Percentiles rank a stretch among this genome's conserved stretches.
These are phyloP conservation scores for Vultur gryphus DNA, from an alignment of 2,797 vertebrate species.

Conservation along the genomic window DNA sequence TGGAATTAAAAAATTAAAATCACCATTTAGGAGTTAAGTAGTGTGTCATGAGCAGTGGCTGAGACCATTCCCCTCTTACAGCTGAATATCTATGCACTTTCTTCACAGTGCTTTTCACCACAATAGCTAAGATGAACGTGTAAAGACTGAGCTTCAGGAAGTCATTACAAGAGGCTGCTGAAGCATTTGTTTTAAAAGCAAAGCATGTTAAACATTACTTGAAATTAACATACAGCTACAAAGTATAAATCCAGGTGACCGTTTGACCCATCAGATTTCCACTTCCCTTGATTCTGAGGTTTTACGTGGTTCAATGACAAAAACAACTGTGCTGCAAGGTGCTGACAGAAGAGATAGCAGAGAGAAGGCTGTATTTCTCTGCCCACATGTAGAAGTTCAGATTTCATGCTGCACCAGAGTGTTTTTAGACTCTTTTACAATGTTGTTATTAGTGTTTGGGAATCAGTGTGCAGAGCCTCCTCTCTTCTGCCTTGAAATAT, in stretches of 20 bases:
- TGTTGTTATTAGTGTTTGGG: not conserved
- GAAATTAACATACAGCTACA: not conserved
- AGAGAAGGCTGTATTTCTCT: not conserved
- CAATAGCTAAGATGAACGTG: fast-evolving
- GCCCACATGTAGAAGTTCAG: not conserved
- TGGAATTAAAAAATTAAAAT: not conserved
- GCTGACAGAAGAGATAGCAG: not conserved
- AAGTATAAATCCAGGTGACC: not conserved
- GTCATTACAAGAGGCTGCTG: not conserved
- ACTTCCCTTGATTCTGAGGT: not conserved
- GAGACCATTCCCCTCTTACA: not conserved
- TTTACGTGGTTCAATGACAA: not conserved
- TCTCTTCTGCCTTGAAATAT: not conserved
- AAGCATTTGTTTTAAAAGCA: not conserved
- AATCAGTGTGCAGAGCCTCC: not conserved
- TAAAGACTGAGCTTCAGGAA: not conserved
- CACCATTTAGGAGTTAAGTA: not conserved
- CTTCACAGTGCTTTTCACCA: not conserved
- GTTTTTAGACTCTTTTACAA: not conserved
- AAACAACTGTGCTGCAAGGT: not conserved
- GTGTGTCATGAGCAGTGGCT: not conserved
- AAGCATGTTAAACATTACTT: not conserved
- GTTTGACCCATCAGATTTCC: not conserved
- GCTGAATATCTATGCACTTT: not conserved
- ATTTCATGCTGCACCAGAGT: not conserved